phyloP scores from a whole-genome alignment of 2,113 vertebrate species.

The Pelecanoides urinatrix region DNA sequence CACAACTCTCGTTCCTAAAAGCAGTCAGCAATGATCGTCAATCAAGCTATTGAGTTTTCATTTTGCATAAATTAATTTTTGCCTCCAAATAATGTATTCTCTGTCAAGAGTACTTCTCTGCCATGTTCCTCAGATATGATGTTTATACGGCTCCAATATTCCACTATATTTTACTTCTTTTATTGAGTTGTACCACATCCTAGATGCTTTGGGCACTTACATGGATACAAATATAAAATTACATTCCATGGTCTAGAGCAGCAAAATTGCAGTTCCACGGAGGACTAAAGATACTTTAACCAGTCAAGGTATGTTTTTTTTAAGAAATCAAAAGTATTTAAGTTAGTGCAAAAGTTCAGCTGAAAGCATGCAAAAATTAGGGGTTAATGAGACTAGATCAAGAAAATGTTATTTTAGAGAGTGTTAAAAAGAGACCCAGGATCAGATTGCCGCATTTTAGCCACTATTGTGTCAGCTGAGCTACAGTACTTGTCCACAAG shows the following conservation, averaged over 20 bases:
- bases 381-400: background rate
- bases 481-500: background rate
- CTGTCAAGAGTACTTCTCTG: background rate
- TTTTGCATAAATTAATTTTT: background rate
- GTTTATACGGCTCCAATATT: background rate
- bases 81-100: background rate
- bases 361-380: background rate
- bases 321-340: background rate
- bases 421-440: background rate
- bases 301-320: background rate
- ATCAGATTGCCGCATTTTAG: background rate
- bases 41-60: background rate
- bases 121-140: background rate
- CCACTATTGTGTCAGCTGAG: background rate
- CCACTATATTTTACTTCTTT: background rate
- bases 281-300: background rate
- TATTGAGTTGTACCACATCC: background rate
- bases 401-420: background rate
- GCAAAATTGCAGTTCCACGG: background rate
- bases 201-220: background rate
- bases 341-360: background rate
- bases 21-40: background rate
- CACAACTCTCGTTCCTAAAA: background rate
- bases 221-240: background rate
- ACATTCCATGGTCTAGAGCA: background rate